Conservation (phyloP, 2,797 vertebrate species). For the Podarcis lilfordi region DNA sequence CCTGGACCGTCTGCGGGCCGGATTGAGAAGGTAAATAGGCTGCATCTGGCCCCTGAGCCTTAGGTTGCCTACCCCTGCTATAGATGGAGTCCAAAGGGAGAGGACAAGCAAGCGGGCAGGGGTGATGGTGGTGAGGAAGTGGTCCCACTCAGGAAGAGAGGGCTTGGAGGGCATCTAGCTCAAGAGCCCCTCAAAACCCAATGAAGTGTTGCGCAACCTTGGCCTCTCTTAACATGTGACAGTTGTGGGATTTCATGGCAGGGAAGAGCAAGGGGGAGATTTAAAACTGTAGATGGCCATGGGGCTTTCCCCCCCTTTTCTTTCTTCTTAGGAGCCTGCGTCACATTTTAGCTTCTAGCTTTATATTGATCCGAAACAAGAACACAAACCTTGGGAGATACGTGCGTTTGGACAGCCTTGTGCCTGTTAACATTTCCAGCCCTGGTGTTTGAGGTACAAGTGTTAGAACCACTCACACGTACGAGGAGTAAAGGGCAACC, state of each 20-base stretch:
- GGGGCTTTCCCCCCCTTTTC: too few species aligned
- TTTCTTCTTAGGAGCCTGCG: not conserved
- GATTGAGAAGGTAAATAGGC: too few species aligned
- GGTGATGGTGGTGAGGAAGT: too few species aligned
- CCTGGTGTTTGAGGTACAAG: not conserved
- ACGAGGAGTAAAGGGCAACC: not conserved
- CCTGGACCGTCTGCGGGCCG: too few species aligned
- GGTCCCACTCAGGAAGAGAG: not conserved
- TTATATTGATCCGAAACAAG: not conserved
- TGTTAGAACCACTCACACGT: not conserved
- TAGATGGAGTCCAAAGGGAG: not conserved
- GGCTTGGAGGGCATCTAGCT: too few species aligned
- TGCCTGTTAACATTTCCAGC: not conserved
- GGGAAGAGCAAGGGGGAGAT: not conserved
- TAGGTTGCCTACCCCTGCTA: too few species aligned
- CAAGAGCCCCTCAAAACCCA: too few species aligned
- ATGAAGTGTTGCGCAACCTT: not conserved
- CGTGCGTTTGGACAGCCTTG: not conserved
- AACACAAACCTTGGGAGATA: not conserved
- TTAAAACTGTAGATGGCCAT: not conserved
- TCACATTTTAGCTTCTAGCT: not conserved
- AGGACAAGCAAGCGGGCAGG: too few species aligned
- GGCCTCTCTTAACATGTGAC: too few species aligned
- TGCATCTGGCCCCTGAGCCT: too few species aligned
- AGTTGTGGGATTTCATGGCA: too few species aligned